Percentiles rank a stretch among this genome's conserved stretches.
Conservation (phyloP, 2,797 vertebrate genomes). For the Anomalospiza imberbis region DNA sequence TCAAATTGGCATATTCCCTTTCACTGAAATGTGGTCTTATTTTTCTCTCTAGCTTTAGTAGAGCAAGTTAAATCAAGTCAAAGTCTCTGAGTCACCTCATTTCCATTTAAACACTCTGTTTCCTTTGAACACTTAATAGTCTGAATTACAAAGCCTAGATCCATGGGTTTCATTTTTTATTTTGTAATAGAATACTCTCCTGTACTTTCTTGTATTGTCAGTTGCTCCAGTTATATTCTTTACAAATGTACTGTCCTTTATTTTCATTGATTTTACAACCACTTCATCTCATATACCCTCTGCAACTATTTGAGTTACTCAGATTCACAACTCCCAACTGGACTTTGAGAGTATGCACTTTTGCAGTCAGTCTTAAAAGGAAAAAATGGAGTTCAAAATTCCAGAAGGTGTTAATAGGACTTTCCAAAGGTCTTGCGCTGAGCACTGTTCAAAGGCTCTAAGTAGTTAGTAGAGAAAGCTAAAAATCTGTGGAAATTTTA, state of each 20-base stretch:
- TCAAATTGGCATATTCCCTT: slow-evolving; percentile 36
- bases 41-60: slow-evolving; percentile 22
- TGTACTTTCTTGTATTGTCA: slow-evolving; percentile 2
- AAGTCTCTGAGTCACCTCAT: slow-evolving; percentile 15
- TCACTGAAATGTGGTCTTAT: slow-evolving; percentile 33
- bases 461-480: neutral
- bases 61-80: slow-evolving; percentile 46
- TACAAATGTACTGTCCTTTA: slow-evolving; percentile 10
- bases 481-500: neutral
- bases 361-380: slow-evolving; percentile 8
- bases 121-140: slow-evolving; percentile 50
- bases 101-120: slow-evolving; percentile 46
- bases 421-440: neutral
- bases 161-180: slow-evolving; percentile 19
- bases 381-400: slow-evolving; percentile 21
- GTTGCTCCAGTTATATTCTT: slow-evolving; percentile 9
- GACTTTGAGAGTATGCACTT: neutral
- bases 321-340: neutral
- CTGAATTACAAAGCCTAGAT: slow-evolving; percentile 38
- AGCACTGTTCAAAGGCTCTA: neutral
- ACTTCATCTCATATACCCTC: neutral
- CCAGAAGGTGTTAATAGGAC: slow-evolving; percentile 5
- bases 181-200: slow-evolving; percentile 23
- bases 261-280: slow-evolving; percentile 23
- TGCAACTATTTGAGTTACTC: slow-evolving; percentile 3